A percentile compares a stretch with the other conserved stretches of the same genome.
Evolutionary conservation across 2,113 vertebrate genomes (phyloP).

Genomic region (Geococcyx californianus): DNA sequence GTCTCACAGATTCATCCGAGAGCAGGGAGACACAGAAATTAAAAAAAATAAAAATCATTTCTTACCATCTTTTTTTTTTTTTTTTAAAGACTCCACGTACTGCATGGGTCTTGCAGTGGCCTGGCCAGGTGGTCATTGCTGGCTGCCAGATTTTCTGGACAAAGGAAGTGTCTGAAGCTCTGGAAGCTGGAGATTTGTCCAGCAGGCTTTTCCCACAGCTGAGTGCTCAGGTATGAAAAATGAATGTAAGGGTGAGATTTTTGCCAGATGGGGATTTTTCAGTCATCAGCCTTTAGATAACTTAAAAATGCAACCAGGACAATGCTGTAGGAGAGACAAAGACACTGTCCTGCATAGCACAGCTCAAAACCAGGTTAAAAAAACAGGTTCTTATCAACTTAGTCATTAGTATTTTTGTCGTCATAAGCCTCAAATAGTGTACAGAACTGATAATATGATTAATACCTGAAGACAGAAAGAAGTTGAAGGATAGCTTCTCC

Average conservation of each 20-base stretch:
- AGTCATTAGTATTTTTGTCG: not conserved
- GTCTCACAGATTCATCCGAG: not conserved
- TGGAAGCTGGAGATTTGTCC: slow-evolving; percentile 79
- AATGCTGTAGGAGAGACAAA: not conserved
- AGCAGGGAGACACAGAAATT: not conserved
- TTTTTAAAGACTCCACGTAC: slow-evolving; percentile 71
- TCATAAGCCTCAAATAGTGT: not conserved
- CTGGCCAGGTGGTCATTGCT: slow-evolving; percentile 94
- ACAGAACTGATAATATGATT: not conserved
- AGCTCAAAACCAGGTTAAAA: not conserved
- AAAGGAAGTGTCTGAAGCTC: slow-evolving; percentile 83
- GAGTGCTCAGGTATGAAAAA: slow-evolving; percentile 78
- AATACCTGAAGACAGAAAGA: not conserved
- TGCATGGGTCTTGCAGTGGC: slow-evolving; percentile 89
- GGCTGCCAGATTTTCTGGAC: slow-evolving; percentile 94
- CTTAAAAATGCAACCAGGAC: not conserved
- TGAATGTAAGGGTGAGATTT: not conserved
- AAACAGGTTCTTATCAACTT: not conserved
- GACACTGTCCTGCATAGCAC: not conserved
- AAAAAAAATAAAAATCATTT: not conserved
- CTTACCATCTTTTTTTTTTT: not conserved
- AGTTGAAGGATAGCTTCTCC: not conserved
- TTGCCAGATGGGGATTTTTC: not conserved
- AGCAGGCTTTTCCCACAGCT: slow-evolving; percentile 83
- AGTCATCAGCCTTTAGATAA: not conserved